Base-by-base conservation (phyloP, 2,113 vertebrate genomes). In the Thunnus maccoyii region DNA sequence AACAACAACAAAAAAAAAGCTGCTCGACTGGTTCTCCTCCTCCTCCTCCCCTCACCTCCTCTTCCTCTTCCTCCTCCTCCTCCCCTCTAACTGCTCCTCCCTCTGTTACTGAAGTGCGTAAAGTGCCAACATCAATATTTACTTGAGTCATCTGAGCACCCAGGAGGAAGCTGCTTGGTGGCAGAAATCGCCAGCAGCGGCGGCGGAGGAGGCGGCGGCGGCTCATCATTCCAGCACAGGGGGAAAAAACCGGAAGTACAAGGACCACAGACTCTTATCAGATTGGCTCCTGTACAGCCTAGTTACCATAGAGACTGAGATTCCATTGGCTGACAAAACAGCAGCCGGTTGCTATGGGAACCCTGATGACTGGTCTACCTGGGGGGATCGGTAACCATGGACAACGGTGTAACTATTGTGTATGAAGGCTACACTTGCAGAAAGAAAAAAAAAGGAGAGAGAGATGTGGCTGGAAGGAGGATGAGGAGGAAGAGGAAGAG, bases 61-160 rank as follows among this genome's bases (percentile, higher is more conserved):
- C 36, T 66, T 22, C 55, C 5, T 9, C 36, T 16, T 32, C 16
- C 5, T 10, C 5, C 2, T 41, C 3, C 1, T 30, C 10, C 25
- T 20, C 41, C 51, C 50, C 15, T 4, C 46, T 8, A 32, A 46
- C 55, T 65, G 10, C 32, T 66, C 58, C 62, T 61, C 76, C 48
- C 74, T 63, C 55, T 36, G 57, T 73, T 80, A 82, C 74, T 86
- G 87, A 94, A 91, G 93, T 94, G 93, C 90, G 32, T 92, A 83
- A 95, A 94, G 94, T 95, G 95, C 94, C 95, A 96, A 95, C 80
- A 17, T 76, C 74, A 76, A 86, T 65, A 82, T 91, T 92, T 85
- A 89, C 90, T 90, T 82, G 88, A 93, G 90, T 87, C 89, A 80
- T 84, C 79, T 60, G 83, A 88, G 86, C 75, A 27, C 30, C 74